Evolutionary conservation across 2,113 vertebrate genomes (phyloP).

Genomic region (Pristiophorus japonicus): DNA sequence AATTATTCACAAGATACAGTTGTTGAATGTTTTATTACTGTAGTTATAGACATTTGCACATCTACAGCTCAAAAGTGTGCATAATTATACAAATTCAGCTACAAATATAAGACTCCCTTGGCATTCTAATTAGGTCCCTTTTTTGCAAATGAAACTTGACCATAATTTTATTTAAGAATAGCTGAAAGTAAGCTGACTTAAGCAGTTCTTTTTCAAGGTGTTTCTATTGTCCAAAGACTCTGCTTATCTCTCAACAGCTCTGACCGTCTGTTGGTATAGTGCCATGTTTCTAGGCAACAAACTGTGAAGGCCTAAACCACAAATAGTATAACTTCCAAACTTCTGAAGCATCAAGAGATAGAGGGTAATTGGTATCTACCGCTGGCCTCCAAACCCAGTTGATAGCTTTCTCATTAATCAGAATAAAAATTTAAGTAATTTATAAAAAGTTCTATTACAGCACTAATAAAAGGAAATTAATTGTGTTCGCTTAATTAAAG

Average conservation of each 20-base stretch:
- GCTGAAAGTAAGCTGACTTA: neutral
- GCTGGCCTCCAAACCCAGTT: neutral
- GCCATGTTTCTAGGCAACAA: neutral
- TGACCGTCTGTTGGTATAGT: neutral
- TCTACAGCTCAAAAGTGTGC: neutral
- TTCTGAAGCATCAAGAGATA: neutral
- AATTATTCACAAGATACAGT: neutral
- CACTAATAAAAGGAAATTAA: neutral
- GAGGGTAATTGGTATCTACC: neutral
- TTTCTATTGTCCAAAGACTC: neutral
- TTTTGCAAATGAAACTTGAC: neutral
- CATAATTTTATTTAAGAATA: neutral
- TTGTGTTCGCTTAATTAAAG: neutral
- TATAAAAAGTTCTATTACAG: neutral
- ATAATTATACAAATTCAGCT: conserved; percentile 10
- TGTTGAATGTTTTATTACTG: neutral
- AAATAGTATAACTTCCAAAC: neutral
- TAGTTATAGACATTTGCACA: neutral
- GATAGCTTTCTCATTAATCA: neutral
- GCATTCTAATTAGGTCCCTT: neutral
- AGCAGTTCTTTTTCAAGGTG: neutral
- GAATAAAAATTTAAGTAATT: neutral
- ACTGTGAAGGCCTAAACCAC: neutral
- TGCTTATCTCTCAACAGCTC: neutral
- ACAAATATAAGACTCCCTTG: neutral